A percentile compares a stretch with the other conserved stretches of the same genome.
phyloP scores from a whole-genome alignment of 2,113 vertebrate species.

The Formicarius rufipectus region DNA sequence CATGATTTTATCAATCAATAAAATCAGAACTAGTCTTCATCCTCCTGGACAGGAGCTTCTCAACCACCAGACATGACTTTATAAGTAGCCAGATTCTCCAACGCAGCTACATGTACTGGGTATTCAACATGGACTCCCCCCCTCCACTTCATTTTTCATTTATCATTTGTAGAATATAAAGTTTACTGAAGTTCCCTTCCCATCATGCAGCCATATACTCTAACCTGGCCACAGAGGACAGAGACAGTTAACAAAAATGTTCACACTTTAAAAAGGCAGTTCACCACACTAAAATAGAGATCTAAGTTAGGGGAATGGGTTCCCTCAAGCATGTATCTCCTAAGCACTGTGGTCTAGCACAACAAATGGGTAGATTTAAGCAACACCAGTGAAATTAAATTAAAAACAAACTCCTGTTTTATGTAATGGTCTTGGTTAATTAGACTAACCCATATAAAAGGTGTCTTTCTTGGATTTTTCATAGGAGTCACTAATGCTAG shows the following conservation, averaged over 20 bases:
- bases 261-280: neutral
- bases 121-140: neutral
- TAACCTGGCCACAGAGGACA: neutral
- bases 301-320: neutral
- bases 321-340: neutral
- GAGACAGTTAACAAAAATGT: neutral
- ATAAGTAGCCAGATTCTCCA: neutral
- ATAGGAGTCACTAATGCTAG: neutral
- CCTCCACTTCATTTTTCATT: neutral
- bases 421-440: neutral
- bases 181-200: neutral
- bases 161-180: neutral
- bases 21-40: neutral
- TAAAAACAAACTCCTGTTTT: neutral
- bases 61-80: neutral
- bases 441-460: neutral
- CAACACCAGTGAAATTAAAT: neutral
- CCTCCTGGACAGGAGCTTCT: neutral
- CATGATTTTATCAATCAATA: neutral
- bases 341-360: neutral
- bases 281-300: neutral
- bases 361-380: neutral
- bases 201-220: neutral
- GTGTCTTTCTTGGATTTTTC: neutral
- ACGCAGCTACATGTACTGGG: neutral